Base-by-base conservation (phyloP, 2,113 vertebrate genomes). In the Piaya cayana region DNA sequence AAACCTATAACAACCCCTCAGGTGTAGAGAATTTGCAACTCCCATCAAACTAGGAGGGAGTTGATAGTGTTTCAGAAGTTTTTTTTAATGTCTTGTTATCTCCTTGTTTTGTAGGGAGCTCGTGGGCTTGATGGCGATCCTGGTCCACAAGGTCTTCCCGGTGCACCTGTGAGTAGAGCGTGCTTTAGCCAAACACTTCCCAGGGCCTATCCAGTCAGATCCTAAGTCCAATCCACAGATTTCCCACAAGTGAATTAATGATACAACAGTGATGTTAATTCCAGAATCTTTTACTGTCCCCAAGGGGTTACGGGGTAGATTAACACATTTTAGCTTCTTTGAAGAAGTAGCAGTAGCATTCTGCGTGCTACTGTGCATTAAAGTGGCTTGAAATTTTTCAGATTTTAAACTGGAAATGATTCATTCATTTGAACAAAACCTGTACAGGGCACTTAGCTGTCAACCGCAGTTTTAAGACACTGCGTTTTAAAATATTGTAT, bases 71-170 rank as follows among this genome's bases (percentile, higher is more conserved):
- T 30, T 37, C 42, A 74, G 27, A 18, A 26, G 26, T 39, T 80
- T 4, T 8, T 77, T 83, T 74, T 62, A 47, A 52, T 59, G 10
- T 23, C 26, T 47, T 80, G 12, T 88, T 94, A 3, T 11, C 62
- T 90, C 1, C 20, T 82, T 89, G 21, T 88, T 95, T 93, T 79
- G 34, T 47, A 99, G 99, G 99, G 99, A 65, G 87, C 96, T 93
- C 98, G 99, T 72, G 99, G 99, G 79, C 97, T 97, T 76, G 99
- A 99, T 97, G 99, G 99, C 88, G 99, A 98, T 17, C 98, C 98
- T 87, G 99, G 99, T 60, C 98, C 98, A 25, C 98, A 97, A 37
- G 99, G 99, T 47, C 97, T 99, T 77, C 97, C 97, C 69, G 99
- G 99, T 68, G 98, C 98, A 75, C 91, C 96, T 92, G 99, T 99